Conservation (phyloP, 2,113 vertebrate genomes). For the Brachionichthys hirsutus region DNA sequence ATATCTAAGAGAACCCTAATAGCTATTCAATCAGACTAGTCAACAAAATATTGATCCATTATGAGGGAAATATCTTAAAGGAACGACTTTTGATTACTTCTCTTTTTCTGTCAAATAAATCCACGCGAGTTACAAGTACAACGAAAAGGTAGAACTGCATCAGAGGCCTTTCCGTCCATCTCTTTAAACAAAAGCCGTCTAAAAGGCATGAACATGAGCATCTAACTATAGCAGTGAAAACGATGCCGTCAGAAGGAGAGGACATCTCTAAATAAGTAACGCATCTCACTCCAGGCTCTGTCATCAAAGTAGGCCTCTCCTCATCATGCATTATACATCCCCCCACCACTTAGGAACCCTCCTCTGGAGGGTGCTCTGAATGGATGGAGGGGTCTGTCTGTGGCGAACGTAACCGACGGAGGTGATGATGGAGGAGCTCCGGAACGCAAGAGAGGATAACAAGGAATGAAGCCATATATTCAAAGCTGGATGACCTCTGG, state of each 20-base stretch:
- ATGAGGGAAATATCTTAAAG: too few relatives aligned
- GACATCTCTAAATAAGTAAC: conserved; percentile 44
- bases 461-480: background rate
- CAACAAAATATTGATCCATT: too few relatives aligned
- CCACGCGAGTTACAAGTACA: too few relatives aligned
- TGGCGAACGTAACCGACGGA: conserved; percentile 23
- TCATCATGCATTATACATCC: conserved; percentile 46
- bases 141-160: too few relatives aligned
- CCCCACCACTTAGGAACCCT: conserved; percentile 41
- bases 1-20: too few relatives aligned
- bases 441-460: conserved; percentile 1
- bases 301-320: conserved; percentile 47
- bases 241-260: conserved; percentile 1
- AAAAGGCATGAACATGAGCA: too few relatives aligned
- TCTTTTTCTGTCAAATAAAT: too few relatives aligned
- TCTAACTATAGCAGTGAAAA: background rate
- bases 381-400: conserved; percentile 10
- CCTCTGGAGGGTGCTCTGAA: conserved; percentile 15
- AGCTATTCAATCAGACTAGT: too few relatives aligned
- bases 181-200: too few relatives aligned
- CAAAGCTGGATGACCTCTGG: conserved; percentile 14
- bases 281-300: conserved; percentile 33
- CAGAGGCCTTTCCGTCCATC: too few relatives aligned
- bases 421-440: conserved; percentile 14
- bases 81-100: too few relatives aligned